Evolutionary conservation across 2,113 vertebrate species (phyloP).

Genomic region (Poeciliopsis retropinna): DNA sequence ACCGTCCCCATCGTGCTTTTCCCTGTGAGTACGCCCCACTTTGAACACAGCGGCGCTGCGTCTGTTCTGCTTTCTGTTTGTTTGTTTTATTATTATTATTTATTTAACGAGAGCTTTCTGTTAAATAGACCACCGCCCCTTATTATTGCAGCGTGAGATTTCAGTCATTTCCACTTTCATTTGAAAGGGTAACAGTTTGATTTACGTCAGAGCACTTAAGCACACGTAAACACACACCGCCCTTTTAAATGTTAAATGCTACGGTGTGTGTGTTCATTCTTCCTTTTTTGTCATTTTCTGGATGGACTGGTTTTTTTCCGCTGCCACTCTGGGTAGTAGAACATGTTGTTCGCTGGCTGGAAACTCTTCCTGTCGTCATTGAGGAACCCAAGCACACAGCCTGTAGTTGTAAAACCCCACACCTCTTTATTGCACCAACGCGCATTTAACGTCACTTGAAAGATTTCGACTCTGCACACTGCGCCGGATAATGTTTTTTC

Average conservation of each 20-base stretch:
- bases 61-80: not conserved
- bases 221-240: conserved; percentile 19
- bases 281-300: conserved; percentile 22
- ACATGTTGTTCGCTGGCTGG: conserved; percentile 38
- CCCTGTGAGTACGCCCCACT: conserved; percentile 85
- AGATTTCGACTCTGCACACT: not conserved
- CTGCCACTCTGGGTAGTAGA: conserved; percentile 5
- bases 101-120: not conserved
- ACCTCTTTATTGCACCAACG: conserved; percentile 13
- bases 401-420: conserved; percentile 8
- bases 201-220: conserved; percentile 29
- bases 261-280: conserved; percentile 29
- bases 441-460: not conserved
- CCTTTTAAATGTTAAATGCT: conserved; percentile 17
- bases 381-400: conserved; percentile 14
- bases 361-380: conserved; percentile 4
- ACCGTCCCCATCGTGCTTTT: conserved; percentile 97
- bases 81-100: not conserved
- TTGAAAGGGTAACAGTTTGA: conserved; percentile 7
- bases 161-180: not conserved
- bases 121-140: not conserved
- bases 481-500: not conserved
- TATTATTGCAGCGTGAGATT: not conserved
- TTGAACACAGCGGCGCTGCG: too few species aligned
- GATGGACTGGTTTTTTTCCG: conserved; percentile 18